These are phyloP conservation scores for Ectemnius cavifrons DNA, from an alignment of 2,888 invertebrate genomes.

Conservation along the genomic window DNA sequence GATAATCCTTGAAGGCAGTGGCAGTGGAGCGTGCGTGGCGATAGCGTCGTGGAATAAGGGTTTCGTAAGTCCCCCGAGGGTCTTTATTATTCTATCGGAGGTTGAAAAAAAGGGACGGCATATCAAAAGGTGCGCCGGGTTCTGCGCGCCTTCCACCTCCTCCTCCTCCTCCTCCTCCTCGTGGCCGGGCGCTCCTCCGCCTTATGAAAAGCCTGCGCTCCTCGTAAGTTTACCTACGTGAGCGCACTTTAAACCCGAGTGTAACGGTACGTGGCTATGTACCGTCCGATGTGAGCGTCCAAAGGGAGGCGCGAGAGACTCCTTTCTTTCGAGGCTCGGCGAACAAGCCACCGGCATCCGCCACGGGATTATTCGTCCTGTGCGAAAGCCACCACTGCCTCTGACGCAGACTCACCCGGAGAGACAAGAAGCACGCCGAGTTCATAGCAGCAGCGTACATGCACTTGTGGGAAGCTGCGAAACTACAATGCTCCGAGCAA, in stretches of 20 bases:
- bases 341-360: conserved; percentile 7
- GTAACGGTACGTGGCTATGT: conserved; percentile 53
- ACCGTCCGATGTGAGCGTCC: neutral
- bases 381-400: too few relatives aligned
- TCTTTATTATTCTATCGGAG: conserved; percentile 57
- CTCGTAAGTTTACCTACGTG: conserved; percentile 60
- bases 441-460: too few relatives aligned
- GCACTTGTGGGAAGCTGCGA: too few relatives aligned
- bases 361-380: too few relatives aligned
- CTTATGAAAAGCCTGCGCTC: conserved; percentile 46
- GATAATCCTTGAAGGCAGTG: neutral
- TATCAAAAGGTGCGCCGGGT: conserved; percentile 48
- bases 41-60: conserved; percentile 17
- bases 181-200: conserved; percentile 18
- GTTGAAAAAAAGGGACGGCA: conserved; percentile 45
- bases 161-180: conserved; percentile 12
- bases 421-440: too few relatives aligned
- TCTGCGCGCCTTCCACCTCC: too few relatives aligned
- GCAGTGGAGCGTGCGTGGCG: conserved; percentile 9
- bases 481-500: too few relatives aligned
- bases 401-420: too few relatives aligned
- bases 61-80: conserved; percentile 32
- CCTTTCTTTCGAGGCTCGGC: conserved; percentile 8
- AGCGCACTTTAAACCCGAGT: conserved; percentile 53
- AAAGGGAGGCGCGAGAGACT: conserved; percentile 16